A percentile compares a stretch with the other conserved stretches of the same genome.
phyloP scores from a whole-genome alignment of 2,888 invertebrate species.

The Nasonia oneida region DNA sequence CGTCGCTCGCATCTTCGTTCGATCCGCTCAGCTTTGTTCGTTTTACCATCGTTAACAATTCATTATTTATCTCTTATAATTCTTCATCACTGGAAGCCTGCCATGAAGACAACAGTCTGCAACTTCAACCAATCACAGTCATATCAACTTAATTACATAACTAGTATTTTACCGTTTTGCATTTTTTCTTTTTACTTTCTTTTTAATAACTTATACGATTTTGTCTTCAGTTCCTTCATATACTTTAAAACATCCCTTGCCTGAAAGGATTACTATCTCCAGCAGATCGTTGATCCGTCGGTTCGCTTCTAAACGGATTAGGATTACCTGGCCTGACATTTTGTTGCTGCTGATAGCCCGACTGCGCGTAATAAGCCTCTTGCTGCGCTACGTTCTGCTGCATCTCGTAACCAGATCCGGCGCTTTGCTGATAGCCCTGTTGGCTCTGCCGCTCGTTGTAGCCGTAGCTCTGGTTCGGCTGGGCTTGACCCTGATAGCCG shows the following conservation, averaged over 20 bases:
- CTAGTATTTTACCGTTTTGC: conserved; percentile 45
- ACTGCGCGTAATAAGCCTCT: conserved; percentile 64
- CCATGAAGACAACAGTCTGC: conserved; percentile 74
- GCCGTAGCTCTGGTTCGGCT: conserved; percentile 75
- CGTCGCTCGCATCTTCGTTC: conserved; percentile 21
- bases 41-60: conserved; percentile 40
- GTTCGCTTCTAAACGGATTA: conserved; percentile 80
- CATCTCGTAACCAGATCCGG: conserved; percentile 78
- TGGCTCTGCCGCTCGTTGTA: conserved; percentile 74
- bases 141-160: conserved; percentile 60
- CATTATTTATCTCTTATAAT: conserved; percentile 52
- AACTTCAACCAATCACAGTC: conserved; percentile 64
- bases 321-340: conserved; percentile 63
- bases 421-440: conserved; percentile 73
- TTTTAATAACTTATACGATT: conserved; percentile 39
- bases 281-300: conserved; percentile 79
- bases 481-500: conserved; percentile 68
- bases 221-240: conserved; percentile 43
- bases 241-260: conserved; percentile 84
- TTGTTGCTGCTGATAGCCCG: conserved; percentile 67
- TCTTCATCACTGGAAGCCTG: conserved; percentile 76
- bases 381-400: conserved; percentile 62
- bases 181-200: neutral
- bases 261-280: conserved; percentile 88
- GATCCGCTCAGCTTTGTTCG: conserved; percentile 11